Evolutionary conservation across 2,113 vertebrate species (phyloP).

Genomic region (Dipodomys stephensi): DNA sequence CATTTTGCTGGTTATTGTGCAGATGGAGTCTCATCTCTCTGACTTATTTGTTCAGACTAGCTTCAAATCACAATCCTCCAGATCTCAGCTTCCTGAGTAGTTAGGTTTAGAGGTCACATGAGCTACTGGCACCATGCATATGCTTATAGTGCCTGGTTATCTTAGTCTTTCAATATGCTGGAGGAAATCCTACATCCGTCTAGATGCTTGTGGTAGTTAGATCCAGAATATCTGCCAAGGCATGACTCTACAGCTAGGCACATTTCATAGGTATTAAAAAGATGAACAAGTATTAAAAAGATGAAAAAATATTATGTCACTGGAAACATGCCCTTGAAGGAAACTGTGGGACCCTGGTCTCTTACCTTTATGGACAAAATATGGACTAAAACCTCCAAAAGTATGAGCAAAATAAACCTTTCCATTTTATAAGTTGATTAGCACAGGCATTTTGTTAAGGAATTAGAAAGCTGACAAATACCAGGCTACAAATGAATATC

Average conservation of each 20-base stretch:
- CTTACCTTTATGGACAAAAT: neutral
- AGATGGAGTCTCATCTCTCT: too few relatives aligned
- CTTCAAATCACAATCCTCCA: too few relatives aligned
- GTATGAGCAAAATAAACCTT: neutral
- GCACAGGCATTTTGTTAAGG: neutral
- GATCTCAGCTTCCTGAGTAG: too few relatives aligned
- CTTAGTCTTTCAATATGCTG: too few relatives aligned
- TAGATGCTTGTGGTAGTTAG: neutral
- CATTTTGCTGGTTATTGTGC: too few relatives aligned
- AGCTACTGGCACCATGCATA: too few relatives aligned
- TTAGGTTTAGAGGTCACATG: neutral
- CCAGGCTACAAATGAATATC: neutral
- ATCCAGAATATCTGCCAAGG: neutral
- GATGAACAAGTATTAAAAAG: neutral
- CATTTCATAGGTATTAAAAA: fast-evolving
- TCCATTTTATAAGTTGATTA: neutral
- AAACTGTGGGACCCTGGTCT: neutral
- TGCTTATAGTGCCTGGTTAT: too few relatives aligned
- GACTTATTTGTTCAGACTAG: too few relatives aligned
- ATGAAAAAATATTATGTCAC: neutral
- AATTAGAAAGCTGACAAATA: neutral
- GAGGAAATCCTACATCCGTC: neutral
- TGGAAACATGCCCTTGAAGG: neutral
- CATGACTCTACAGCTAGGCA: neutral
- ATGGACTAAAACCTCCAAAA: neutral